Conservation (phyloP, 2,113 vertebrate genomes). For the Aegotheles bennettii region DNA sequence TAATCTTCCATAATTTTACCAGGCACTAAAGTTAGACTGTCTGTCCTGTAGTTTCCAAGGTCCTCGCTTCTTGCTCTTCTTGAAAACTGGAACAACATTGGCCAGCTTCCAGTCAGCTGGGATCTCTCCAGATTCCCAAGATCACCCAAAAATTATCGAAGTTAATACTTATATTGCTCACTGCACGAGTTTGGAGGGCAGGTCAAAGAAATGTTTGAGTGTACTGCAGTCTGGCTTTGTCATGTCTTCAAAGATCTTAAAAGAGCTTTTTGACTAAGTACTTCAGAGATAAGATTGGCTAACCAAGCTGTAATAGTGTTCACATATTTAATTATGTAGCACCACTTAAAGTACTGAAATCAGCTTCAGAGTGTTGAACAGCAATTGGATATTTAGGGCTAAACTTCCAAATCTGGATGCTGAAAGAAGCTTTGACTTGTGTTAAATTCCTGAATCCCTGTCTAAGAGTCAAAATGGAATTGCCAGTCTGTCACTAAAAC, state of each 20-base stretch:
- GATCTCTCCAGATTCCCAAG: too few relatives aligned
- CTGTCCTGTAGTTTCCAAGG: too few relatives aligned
- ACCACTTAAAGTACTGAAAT: background rate
- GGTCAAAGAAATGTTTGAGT: background rate
- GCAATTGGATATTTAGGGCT: background rate
- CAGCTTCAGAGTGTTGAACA: background rate
- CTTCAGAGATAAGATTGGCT: background rate
- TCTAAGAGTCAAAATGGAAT: background rate
- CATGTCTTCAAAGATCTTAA: background rate
- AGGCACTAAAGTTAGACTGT: too few relatives aligned
- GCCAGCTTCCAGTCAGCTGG: too few relatives aligned
- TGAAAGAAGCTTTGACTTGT: background rate
- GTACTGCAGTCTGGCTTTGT: background rate
- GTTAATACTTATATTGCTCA: background rate
- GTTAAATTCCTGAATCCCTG: background rate
- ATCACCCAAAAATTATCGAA: too few relatives aligned
- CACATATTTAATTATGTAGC: background rate
- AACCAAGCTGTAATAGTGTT: background rate
- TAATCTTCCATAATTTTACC: too few relatives aligned
- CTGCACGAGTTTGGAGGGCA: background rate
- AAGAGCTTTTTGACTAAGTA: background rate
- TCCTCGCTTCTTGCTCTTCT: too few relatives aligned
- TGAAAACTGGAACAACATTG: too few relatives aligned
- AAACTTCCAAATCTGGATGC: background rate
- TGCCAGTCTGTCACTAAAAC: background rate